Evolutionary conservation across 2,797 vertebrate species (phyloP).

Genomic region (Sphaeramia orbicularis): DNA sequence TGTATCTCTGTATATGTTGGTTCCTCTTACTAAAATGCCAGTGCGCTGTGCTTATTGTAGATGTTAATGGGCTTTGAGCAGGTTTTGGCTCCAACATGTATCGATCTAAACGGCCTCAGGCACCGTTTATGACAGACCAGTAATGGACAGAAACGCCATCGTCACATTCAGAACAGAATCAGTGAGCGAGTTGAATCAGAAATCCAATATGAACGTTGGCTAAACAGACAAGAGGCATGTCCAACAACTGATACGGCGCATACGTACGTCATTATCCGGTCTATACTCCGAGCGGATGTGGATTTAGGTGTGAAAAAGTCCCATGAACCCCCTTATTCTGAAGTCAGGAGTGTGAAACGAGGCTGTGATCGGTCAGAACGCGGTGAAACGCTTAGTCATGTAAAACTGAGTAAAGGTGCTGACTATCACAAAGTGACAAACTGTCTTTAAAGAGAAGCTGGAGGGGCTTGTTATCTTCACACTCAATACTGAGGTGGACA

Average conservation of each 20-base stretch:
- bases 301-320: background rate
- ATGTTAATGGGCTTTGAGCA: constrained; percentile 12
- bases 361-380: constrained; percentile 8
- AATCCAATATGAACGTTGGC: constrained; percentile 34
- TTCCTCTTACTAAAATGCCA: too few species aligned
- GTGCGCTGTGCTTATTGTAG: constrained; percentile 9
- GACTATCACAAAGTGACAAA: constrained; percentile 30
- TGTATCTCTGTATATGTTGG: background rate
- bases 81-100: constrained; percentile 7
- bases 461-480: constrained; percentile 19
- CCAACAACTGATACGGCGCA: constrained; percentile 29
- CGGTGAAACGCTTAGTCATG: constrained; percentile 40
- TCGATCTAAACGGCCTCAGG: constrained; percentile 2
- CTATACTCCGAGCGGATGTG: background rate
- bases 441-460: constrained; percentile 29
- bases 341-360: constrained; percentile 23
- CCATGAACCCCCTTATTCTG: background rate
- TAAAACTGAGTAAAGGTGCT: constrained; percentile 43
- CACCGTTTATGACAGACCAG: constrained; percentile 19
- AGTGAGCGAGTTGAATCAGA: constrained; percentile 16
- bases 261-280: background rate
- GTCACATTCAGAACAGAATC: constrained; percentile 23
- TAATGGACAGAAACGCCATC: constrained; percentile 16
- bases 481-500: constrained; percentile 22
- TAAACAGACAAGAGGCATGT: constrained; percentile 34